A percentile compares a stretch with the other conserved stretches of the same genome.
phyloP scores from a whole-genome alignment of 2,797 vertebrate genomes.

The Chloroceryle inda region DNA sequence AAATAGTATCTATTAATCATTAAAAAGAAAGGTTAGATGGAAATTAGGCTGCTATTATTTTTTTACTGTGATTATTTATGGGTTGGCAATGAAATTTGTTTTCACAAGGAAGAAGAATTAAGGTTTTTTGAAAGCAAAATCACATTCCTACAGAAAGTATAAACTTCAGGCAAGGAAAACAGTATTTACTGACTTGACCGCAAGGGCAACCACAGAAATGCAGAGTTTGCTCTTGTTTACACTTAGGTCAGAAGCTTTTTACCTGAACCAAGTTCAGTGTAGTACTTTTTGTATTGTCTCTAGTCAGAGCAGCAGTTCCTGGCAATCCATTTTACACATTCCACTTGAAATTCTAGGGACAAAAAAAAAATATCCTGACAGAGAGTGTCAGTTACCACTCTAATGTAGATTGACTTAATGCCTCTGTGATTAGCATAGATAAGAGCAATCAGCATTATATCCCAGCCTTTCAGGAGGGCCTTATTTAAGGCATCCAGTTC shows the following conservation, averaged over 20 bases:
- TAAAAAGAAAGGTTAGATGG: constrained; percentile 83
- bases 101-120: constrained; percentile 59
- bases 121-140: constrained; percentile 57
- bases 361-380: not conserved
- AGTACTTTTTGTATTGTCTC: not conserved
- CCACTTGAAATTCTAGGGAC: not conserved
- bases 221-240: not conserved
- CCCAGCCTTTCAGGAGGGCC: not conserved
- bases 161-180: constrained; percentile 40
- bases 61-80: constrained; percentile 76
- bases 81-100: constrained; percentile 69
- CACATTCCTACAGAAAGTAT: constrained; percentile 38
- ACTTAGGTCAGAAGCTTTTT: constrained; percentile 12
- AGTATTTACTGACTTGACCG: constrained; percentile 25
- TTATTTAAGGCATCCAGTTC: not conserved
- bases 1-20: constrained; percentile 85
- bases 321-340: not conserved
- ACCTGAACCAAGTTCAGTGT: not conserved
- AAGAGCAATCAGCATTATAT: not conserved
- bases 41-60: constrained; percentile 77
- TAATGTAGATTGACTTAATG: not conserved
- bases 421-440: not conserved
- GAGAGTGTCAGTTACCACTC: not conserved
- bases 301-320: not conserved
- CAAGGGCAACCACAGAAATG: not conserved